Evolutionary conservation across 2,113 vertebrate genomes (phyloP).

Genomic region (Bettongia penicillata): DNA sequence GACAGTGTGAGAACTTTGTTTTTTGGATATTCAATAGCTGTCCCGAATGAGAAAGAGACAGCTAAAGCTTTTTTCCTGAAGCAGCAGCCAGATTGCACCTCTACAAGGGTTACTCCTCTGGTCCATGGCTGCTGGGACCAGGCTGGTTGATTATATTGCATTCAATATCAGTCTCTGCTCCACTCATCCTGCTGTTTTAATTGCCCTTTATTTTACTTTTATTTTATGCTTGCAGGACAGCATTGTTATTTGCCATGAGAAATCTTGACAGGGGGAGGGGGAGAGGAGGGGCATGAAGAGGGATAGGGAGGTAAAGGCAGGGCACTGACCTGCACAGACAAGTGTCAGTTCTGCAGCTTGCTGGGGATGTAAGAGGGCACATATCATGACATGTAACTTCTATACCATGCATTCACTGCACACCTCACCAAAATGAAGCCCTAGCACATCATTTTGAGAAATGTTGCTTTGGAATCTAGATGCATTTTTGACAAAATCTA

Average conservation of each 20-base stretch:
- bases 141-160: background rate
- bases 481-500: background rate
- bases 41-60: background rate
- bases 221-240: background rate
- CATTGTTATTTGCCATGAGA: background rate
- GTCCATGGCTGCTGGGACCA: background rate
- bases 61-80: background rate
- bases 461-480: background rate
- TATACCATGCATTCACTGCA: background rate
- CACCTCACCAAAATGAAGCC: background rate
- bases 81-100: background rate
- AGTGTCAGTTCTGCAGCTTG: background rate
- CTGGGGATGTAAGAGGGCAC: background rate
- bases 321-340: background rate
- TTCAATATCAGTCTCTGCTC: background rate
- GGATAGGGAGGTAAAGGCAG: background rate
- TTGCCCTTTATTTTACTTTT: background rate
- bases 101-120: background rate
- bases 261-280: background rate
- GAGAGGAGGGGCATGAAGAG: too few species aligned
- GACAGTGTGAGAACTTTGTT: background rate
- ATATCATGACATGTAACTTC: background rate
- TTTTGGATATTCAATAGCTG: background rate
- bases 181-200: background rate
- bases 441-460: background rate